A percentile compares a stretch with the other conserved stretches of the same genome.
Conservation (phyloP, 1,140 invertebrate species). For the Saccostrea cuccullata region DNA sequence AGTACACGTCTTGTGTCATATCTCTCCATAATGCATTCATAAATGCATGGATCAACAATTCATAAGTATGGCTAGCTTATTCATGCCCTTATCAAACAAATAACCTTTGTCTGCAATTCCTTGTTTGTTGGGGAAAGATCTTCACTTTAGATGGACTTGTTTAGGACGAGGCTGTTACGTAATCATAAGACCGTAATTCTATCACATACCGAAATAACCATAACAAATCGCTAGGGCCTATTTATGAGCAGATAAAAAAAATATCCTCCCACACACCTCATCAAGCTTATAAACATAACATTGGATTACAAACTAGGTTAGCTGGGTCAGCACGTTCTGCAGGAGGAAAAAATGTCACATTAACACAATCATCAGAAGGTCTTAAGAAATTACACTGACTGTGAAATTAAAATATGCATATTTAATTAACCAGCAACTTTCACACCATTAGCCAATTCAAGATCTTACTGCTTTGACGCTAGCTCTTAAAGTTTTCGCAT, state of each 20-base stretch:
- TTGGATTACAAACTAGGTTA: constrained; percentile 26
- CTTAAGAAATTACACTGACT: neutral
- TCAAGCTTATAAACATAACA: constrained; percentile 11
- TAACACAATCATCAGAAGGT: neutral
- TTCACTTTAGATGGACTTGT: neutral
- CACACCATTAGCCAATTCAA: too few species aligned
- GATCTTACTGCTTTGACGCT: too few species aligned
- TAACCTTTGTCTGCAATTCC: neutral
- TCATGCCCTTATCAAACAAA: neutral
- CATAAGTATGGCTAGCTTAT: neutral
- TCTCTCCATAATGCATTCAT: constrained; percentile 12
- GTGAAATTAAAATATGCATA: neutral
- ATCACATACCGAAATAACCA: constrained; percentile 24
- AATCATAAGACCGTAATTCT: neutral
- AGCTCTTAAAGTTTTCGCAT: too few species aligned
- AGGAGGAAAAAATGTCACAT: constrained; percentile 2
- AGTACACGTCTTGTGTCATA: neutral
- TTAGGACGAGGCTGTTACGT: neutral
- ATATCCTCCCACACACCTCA: constrained; percentile 27
- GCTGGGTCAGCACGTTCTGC: neutral
- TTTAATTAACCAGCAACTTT: too few species aligned
- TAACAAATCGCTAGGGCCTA: neutral
- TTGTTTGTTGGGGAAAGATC: neutral
- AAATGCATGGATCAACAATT: constrained; percentile 2
- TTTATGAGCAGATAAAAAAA: constrained; percentile 24